phyloP scores from a whole-genome alignment of 2,113 vertebrate species.

The Sinocyclocheilus anophthalmus region DNA sequence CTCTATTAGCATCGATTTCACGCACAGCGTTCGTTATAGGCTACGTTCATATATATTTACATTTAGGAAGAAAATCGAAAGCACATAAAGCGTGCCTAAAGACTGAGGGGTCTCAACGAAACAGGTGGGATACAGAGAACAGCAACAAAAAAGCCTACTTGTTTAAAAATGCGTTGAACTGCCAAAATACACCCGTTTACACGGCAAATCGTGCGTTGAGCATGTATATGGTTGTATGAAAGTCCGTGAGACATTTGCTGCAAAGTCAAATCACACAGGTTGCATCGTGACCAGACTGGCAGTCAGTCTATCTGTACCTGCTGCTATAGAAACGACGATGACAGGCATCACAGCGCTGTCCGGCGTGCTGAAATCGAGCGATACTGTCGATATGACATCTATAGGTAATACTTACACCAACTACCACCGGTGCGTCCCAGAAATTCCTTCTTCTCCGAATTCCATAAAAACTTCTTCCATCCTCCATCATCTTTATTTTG shows the following conservation, averaged over 20 bases:
- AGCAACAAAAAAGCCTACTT: background rate
- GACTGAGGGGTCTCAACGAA: background rate
- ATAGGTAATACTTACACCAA: constrained; percentile 83
- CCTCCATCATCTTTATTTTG: constrained; percentile 84
- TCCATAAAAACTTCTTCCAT: constrained; percentile 89
- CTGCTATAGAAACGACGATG: background rate
- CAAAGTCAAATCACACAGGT: constrained; percentile 75
- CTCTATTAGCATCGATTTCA: background rate
- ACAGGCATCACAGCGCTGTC: constrained; percentile 12
- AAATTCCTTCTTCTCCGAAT: constrained; percentile 87
- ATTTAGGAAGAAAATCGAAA: background rate
- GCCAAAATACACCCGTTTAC: background rate
- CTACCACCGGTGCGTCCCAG: constrained; percentile 86
- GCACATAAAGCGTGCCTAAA: background rate
- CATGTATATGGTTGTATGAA: background rate
- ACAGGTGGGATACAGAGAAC: constrained; percentile 20
- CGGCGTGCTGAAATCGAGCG: background rate
- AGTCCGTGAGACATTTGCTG: constrained; percentile 54
- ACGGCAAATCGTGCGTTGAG: background rate
- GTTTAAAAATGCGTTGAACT: background rate
- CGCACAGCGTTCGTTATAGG: background rate
- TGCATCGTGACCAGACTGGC: constrained; percentile 57
- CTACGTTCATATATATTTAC: background rate
- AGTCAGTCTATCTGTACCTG: constrained; percentile 28
- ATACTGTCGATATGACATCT: background rate